Evolutionary conservation across 1,140 invertebrate genomes (phyloP).

Genomic region (Leptinotarsa texana): DNA sequence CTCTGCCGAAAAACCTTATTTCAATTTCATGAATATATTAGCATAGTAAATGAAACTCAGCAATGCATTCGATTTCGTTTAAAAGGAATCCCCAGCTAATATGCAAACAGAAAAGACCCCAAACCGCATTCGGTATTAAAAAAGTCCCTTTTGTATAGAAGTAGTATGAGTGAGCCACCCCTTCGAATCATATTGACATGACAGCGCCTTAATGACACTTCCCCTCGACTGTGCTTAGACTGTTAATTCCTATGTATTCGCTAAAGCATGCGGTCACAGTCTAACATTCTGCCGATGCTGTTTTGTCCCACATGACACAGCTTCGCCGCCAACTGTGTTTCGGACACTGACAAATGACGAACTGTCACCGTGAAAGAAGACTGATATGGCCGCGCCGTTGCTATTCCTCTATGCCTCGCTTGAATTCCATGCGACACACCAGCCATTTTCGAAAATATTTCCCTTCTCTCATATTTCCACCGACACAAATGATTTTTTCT

Average conservation of each 20-base stretch:
- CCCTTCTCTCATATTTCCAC: conserved; percentile 49
- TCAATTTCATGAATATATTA: conserved; percentile 51
- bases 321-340: conserved; percentile 54
- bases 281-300: conserved; percentile 51
- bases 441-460: conserved; percentile 55
- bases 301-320: conserved; percentile 57
- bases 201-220: conserved; percentile 55
- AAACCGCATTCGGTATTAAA: conserved; percentile 52
- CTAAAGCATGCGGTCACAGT: conserved; percentile 37
- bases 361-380: conserved; percentile 57
- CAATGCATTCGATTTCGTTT: conserved; percentile 47
- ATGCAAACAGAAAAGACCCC: conserved; percentile 47
- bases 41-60: conserved; percentile 47
- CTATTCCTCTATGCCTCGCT: conserved; percentile 49
- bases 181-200: conserved; percentile 56
- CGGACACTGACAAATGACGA: conserved; percentile 57
- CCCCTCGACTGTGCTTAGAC: conserved; percentile 47
- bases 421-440: conserved; percentile 50
- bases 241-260: conserved; percentile 31
- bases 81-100: conserved; percentile 45
- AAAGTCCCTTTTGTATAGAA: conserved; percentile 54
- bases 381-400: conserved; percentile 55
- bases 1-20: conserved; percentile 41
- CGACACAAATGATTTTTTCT: conserved; percentile 50
- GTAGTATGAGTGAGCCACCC: conserved; percentile 45